Conservation (phyloP, 2,888 invertebrate species). For the Dromius quadrimaculatus region DNA sequence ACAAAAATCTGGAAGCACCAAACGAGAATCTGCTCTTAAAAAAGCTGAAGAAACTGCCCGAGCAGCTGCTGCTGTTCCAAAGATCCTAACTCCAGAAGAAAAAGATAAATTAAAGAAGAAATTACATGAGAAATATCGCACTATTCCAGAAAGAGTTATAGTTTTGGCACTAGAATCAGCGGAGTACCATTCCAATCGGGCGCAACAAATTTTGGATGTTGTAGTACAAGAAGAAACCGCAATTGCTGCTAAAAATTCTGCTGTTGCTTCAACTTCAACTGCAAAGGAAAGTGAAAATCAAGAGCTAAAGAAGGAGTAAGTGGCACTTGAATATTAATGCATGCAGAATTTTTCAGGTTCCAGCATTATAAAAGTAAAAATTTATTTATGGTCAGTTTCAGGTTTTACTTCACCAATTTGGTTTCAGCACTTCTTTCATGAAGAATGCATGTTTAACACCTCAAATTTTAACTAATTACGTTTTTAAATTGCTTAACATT, state of each 20-base stretch:
- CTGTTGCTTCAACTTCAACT: constrained; percentile 60
- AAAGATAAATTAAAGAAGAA: constrained; percentile 74
- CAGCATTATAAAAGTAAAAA: too few species aligned
- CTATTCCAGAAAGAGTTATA: constrained; percentile 84
- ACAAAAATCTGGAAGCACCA: constrained; percentile 65
- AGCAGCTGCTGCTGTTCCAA: constrained; percentile 69
- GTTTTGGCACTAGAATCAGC: constrained; percentile 90
- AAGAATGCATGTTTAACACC: background rate
- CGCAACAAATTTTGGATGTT: constrained; percentile 82
- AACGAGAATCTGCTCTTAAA: constrained; percentile 47
- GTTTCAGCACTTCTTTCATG: constrained; percentile 20
- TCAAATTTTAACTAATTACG: too few species aligned
- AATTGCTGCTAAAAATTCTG: background rate
- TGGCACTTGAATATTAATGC: background rate
- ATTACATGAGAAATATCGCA: constrained; percentile 77
- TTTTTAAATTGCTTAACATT: too few species aligned
- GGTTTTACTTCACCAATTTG: constrained; percentile 11
- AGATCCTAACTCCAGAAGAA: constrained; percentile 77
- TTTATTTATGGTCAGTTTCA: constrained; percentile 25
- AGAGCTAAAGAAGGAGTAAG: constrained; percentile 25
- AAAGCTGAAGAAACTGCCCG: constrained; percentile 53
- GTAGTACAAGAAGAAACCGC: constrained; percentile 75
- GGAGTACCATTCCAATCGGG: constrained; percentile 85
- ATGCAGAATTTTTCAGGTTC: background rate
- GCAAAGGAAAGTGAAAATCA: constrained; percentile 57